phyloP scores from a whole-genome alignment of 2,797 vertebrate genomes.

The Eulemur rubriventer region DNA sequence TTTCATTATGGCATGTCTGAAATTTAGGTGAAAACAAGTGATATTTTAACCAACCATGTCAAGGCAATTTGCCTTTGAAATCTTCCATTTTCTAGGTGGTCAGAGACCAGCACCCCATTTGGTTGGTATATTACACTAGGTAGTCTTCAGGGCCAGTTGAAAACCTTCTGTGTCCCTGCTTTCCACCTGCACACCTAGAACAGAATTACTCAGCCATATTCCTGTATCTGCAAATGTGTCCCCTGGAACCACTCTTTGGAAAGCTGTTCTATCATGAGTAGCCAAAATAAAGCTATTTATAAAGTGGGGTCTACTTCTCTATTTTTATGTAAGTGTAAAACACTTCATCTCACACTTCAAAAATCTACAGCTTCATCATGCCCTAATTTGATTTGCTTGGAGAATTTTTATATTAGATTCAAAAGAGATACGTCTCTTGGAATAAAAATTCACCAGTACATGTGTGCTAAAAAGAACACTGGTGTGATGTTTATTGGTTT shows the following conservation, averaged over 20 bases:
- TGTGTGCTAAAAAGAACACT: neutral
- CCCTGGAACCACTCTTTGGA: neutral
- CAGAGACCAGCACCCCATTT: fast-evolving
- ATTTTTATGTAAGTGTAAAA: slow-evolving; percentile 25
- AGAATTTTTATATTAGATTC: slow-evolving; percentile 26
- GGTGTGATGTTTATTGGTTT: slow-evolving; percentile 25
- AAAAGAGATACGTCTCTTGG: slow-evolving; percentile 5
- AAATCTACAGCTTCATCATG: neutral
- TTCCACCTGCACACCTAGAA: neutral
- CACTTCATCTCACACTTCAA: neutral
- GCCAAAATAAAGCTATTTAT: slow-evolving; percentile 1
- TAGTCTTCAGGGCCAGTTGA: neutral
- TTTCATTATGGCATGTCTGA: neutral
- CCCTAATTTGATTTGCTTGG: neutral
- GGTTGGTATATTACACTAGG: no score
- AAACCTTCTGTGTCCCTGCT: neutral
- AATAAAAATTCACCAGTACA: neutral
- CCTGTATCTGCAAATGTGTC: neutral
- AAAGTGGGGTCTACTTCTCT: neutral
- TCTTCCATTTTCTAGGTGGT: neutral
- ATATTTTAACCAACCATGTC: neutral
- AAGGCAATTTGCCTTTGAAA: neutral
- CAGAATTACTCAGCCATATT: neutral
- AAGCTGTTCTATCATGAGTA: neutral
- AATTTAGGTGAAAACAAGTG: slow-evolving; percentile 4